Base-by-base conservation (phyloP, 1,140 invertebrate genomes). In the Tetraneura akinire region DNA sequence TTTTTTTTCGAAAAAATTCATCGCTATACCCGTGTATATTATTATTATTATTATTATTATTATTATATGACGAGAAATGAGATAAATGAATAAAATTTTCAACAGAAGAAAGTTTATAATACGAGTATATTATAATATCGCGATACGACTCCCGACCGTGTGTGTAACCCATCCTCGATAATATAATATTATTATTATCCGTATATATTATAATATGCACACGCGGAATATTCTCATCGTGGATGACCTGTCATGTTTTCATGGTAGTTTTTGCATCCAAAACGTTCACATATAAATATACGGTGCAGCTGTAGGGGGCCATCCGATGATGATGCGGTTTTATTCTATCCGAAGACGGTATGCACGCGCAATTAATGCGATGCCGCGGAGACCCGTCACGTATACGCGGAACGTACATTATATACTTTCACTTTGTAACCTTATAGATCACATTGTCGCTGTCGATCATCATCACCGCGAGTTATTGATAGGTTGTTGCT, bases 401-500 rank as follows among this genome's bases (percentile, higher is more conserved):
- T 73, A 73, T 26, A 26, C 32, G 70, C n/a, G n/a, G n/a, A 37
- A 8, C 32, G 32, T 4, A 4, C 32, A 8, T 3, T 8, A 9
- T 76, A 42, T 55, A 76, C 73, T 76, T 76, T 76, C 73, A 57
- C 73, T 76, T 76, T 42, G 73, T 74, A 74, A 74, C 71, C 71
- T 74, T 74, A 74, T 74, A 74, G 71, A 74, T 74, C 71, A 74
- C 32, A 21, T 53, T 5, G 11, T 13, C 9, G 49, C 49, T 55
- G 47, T 74, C 49, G 51, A 74, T 74, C 26, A 74, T 76, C 51
- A 57, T 76, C 73, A 16, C 32, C 32, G 6, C 18, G 53, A 11
- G 73, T 55, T 76, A 76, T 57, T 42, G 73, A 76, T 60, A 57
- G 73, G 32, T 55, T 37, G 18, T 37, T 23, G 66, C 42, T 68